Conservation (phyloP, 2,888 invertebrate genomes). For the Agrochola litura region DNA sequence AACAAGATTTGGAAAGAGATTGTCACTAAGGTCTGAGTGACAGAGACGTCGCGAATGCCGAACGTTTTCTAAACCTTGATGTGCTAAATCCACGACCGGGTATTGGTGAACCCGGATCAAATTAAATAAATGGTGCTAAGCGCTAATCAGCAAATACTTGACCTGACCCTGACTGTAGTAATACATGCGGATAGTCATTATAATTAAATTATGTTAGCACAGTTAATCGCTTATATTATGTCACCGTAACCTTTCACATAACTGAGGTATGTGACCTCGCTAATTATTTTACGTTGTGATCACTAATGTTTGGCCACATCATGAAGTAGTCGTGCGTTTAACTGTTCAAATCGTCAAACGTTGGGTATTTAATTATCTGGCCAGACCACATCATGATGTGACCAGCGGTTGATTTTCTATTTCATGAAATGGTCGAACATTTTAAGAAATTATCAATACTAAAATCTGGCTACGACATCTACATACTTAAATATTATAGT, state of each 20-base stretch:
- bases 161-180: slow-evolving; percentile 5
- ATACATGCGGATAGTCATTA: slow-evolving; percentile 2
- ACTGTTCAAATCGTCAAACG: no score
- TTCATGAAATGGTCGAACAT: no score
- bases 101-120: background rate
- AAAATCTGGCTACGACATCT: no score
- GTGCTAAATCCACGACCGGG: background rate
- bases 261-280: slow-evolving; percentile 18
- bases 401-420: no score
- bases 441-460: no score
- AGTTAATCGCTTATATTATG: slow-evolving; percentile 19
- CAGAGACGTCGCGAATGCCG: background rate
- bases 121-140: slow-evolving; percentile 9
- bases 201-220: slow-evolving; percentile 21
- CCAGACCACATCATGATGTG: no score
- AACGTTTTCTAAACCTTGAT: background rate
- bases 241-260: slow-evolving; percentile 34
- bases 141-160: slow-evolving; percentile 27
- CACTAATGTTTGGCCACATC: no score
- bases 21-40: background rate
- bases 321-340: no score
- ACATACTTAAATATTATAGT: no score
- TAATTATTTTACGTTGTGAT: no score
- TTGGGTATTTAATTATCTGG: no score
- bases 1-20: background rate